Conservation (phyloP, 2,113 vertebrate species). For the Pangasianodon hypophthalmus region DNA sequence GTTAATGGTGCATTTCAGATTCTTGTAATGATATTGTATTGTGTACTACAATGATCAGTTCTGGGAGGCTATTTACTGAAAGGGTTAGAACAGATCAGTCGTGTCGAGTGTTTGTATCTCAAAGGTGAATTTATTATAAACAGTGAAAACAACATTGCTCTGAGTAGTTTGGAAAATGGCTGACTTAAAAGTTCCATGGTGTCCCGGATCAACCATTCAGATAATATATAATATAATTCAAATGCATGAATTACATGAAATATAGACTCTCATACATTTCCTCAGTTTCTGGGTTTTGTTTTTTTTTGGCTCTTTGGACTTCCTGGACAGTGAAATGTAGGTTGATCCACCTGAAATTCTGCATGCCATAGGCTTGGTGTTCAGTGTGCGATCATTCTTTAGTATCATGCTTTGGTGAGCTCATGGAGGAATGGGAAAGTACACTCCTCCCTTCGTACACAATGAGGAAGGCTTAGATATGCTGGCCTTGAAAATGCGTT, state of each 20-base stretch:
- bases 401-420: slow-evolving; percentile 35
- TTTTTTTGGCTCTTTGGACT: neutral
- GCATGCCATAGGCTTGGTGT: slow-evolving; percentile 38
- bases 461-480: slow-evolving; percentile 40
- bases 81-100: neutral
- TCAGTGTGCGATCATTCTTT: slow-evolving; percentile 34
- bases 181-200: neutral
- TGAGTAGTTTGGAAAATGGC: neutral
- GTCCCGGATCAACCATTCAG: neutral
- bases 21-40: neutral
- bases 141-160: neutral
- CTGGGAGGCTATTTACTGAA: neutral
- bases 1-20: neutral
- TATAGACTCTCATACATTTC: neutral
- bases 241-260: neutral
- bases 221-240: neutral
- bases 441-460: slow-evolving; percentile 52
- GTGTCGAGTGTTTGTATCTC: neutral
- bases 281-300: neutral
- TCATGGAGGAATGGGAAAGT: slow-evolving; percentile 34
- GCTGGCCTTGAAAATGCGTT: slow-evolving; percentile 44
- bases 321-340: slow-evolving; percentile 15
- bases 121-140: slow-evolving; percentile 1
- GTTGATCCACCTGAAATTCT: slow-evolving; percentile 42
- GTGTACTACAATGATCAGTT: neutral